Evolutionary conservation across 2,888 invertebrate genomes (phyloP).

Genomic region (Amorpha juglandis): DNA sequence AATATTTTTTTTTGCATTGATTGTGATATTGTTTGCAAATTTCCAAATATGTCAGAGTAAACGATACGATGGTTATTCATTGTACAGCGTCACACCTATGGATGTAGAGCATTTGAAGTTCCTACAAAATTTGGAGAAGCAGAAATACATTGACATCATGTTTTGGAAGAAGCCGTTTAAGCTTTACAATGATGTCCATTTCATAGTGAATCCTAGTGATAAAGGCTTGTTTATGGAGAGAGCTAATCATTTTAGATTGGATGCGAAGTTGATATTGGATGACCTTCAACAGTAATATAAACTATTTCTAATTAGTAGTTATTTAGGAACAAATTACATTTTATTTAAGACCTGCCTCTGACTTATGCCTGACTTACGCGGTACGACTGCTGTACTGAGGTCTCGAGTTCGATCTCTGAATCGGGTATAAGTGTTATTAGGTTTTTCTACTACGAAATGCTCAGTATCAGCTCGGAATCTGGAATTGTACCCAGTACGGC

Average conservation of each 20-base stretch:
- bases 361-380: too few relatives aligned
- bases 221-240: conserved; percentile 55
- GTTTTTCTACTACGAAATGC: too few relatives aligned
- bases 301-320: neutral
- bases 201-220: conserved; percentile 58
- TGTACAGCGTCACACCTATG: conserved; percentile 50
- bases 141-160: conserved; percentile 59
- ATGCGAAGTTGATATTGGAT: conserved; percentile 38
- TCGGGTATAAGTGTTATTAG: too few relatives aligned
- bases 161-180: conserved; percentile 65
- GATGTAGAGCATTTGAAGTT: conserved; percentile 60
- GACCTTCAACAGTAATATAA: conserved; percentile 59
- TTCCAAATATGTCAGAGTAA: conserved; percentile 47
- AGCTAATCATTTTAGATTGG: conserved; percentile 53
- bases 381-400: too few relatives aligned
- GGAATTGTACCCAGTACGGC: too few relatives aligned
- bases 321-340: neutral
- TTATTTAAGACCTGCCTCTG: too few relatives aligned
- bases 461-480: too few relatives aligned
- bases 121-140: conserved; percentile 54
- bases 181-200: conserved; percentile 55
- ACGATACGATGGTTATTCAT: conserved; percentile 53
- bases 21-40: conserved; percentile 50
- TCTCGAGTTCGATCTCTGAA: too few relatives aligned
- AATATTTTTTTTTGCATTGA: conserved; percentile 42